Evolutionary conservation across 2,113 vertebrate species (phyloP), one percentile per base, ranked within the genome.

Genomic region (Oreochromis aureus): DNA sequence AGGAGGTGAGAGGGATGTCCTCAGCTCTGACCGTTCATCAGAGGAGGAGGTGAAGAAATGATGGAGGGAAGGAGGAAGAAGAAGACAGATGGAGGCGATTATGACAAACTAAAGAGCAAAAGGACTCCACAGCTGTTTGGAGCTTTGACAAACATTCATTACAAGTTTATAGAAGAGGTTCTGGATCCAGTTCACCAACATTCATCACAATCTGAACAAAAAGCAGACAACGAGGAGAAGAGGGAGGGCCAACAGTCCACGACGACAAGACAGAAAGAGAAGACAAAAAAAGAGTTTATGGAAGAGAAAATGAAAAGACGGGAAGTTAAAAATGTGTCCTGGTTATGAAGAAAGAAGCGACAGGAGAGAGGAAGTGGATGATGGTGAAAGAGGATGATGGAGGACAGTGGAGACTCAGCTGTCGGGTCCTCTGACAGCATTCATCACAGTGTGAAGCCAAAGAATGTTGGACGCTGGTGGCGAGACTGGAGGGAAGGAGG

Each of bases 41-140:
- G 19, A 80, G 34, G 58, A 76, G 4, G 36, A 63, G 18, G n/a
- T 6, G 78, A 32, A 58, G 84, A 63, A 71, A 54, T 63, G 66
- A 87, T 69, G 83, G 36, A 39, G 53, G 51, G 27, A 78, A n/a
- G 51, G 59, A 86, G 58, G 73, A 69, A 5, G 39, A 44, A 61
- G 41, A 32, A 48, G 36, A 79, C 55, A 61, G 71, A 85, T 78
- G 58, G 76, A 32, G 41, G n/a, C 34, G 41, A 44, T 56, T n/a
- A 80, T 30, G 58, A 63, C 11, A 19, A 63, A 51, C 16, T 12
- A 0, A 32, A 55, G 76, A 10, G 71, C 54, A 19, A 55, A 69
- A 34, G 2, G 19, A 80, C 18, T 79, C 73, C 16, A 8, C 85
- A 90, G 82, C 66, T 91, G 88, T 81, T 88, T 88, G 86, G 88